phyloP scores from a whole-genome alignment of 2,113 vertebrate genomes.

The Leptocoma aspasia region DNA sequence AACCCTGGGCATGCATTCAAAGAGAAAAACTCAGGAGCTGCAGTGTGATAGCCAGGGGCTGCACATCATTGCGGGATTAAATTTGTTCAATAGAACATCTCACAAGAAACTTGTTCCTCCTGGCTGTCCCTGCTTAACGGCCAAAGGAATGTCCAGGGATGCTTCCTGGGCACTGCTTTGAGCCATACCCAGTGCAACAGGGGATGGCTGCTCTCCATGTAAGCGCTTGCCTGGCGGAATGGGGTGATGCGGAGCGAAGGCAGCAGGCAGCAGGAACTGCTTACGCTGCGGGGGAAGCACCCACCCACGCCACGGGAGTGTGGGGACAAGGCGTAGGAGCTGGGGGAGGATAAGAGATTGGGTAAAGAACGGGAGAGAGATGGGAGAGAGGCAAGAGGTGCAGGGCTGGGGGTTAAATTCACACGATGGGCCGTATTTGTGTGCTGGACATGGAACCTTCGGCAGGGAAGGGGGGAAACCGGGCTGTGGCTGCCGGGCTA shows the following conservation, averaged over 20 bases:
- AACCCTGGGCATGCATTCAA: neutral
- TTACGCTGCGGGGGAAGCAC: neutral
- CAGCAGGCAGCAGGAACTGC: conserved; percentile 9
- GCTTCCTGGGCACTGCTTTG: neutral
- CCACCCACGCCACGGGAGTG: neutral
- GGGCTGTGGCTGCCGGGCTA: neutral
- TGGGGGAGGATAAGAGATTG: neutral
- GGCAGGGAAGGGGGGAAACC: neutral
- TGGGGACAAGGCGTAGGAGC: neutral
- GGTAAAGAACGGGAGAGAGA: neutral
- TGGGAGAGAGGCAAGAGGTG: neutral
- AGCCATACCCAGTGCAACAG: neutral
- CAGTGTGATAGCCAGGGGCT: neutral
- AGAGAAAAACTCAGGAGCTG: neutral
- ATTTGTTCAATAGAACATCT: neutral
- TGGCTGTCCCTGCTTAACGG: neutral
- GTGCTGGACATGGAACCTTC: neutral
- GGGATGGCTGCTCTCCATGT: neutral
- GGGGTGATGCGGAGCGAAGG: neutral
- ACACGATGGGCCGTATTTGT: too few relatives aligned
- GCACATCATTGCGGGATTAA: neutral
- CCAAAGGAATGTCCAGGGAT: neutral
- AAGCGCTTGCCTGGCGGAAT: neutral
- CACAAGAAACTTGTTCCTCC: neutral
- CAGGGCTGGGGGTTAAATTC: neutral